These are phyloP conservation scores for Triplophysa bombifrons DNA, from an alignment of 2,797 vertebrate genomes.

Conservation along the genomic window DNA sequence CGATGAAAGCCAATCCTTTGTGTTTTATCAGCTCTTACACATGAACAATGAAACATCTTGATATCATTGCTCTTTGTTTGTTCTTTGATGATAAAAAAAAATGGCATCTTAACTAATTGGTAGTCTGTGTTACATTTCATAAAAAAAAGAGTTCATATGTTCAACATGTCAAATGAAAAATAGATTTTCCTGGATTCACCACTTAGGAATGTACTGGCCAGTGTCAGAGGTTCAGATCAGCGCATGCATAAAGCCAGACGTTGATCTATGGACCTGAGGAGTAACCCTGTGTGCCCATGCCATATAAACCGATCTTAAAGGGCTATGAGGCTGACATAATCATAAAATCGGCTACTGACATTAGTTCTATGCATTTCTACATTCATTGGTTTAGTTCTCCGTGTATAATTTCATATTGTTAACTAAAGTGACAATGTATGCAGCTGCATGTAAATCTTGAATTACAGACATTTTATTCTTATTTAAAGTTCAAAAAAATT, in stretches of 20 bases:
- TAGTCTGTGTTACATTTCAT: not conserved
- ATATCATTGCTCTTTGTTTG: not conserved
- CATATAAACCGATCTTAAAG: constrained; percentile 31
- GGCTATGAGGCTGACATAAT: constrained; percentile 1
- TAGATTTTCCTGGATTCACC: not conserved
- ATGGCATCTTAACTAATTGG: too few species aligned
- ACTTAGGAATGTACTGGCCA: constrained; percentile 24
- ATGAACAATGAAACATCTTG: too few species aligned
- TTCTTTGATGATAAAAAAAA: not conserved
- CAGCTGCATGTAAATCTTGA: constrained; percentile 25
- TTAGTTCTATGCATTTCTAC: constrained; percentile 42
- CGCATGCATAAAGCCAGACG: constrained; percentile 13
- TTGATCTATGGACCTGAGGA: constrained; percentile 68
- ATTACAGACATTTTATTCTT: constrained; percentile 53
- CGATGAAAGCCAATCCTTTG: not conserved
- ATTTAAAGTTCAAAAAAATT: constrained; percentile 32
- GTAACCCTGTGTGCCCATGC: constrained; percentile 71
- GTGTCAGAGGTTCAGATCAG: constrained; percentile 10
- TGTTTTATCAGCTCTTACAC: not conserved
- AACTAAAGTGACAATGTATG: constrained; percentile 30
- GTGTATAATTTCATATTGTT: constrained; percentile 38
- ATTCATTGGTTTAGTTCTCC: constrained; percentile 51
- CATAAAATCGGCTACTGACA: constrained; percentile 36
- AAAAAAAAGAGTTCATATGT: not conserved
- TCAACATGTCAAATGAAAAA: not conserved